Base-by-base conservation (phyloP, 1,140 invertebrate species). In the Brachionus paranguensis region DNA sequence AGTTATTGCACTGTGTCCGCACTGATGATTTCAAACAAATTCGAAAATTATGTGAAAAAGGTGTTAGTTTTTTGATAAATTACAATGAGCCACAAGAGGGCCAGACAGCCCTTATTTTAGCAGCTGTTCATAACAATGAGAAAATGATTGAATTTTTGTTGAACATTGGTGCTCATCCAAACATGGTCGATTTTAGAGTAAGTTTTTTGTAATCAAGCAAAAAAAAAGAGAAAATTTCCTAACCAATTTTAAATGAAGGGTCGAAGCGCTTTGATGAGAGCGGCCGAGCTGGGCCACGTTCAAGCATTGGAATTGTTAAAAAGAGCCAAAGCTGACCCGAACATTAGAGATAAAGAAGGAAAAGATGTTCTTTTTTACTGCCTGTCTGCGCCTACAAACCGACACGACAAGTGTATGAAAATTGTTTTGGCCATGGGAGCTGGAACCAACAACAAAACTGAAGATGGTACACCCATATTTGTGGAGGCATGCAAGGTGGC, bases 321-420 rank as follows among this genome's bases (percentile, higher is more conserved):
- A 24, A 86, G 87, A 76, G 87, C 87, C 84, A 86, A 86, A 8
- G 88, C 88, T 78, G 87, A 89, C 72, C 88, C 89, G 88, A 87
- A 86, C 47, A 70, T 89, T 3, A 86, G 78, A 83, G 89, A 90
- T 85, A 84, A 88, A n/a, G 86, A 89, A 85, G 89, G 89, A 55
- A 89, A 89, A 89, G 89, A 89, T 68, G 87, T 89, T 37, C 53
- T 90, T 27, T 90, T 88, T 85, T 90, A 89, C 81, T 88, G 88
- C 78, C 87, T 90, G 29, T 86, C 87, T 4, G 65, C 47, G 64
- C 87, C 87, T 17, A 89, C 88, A 11, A 85, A 88, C 50, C 85
- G 89, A 33, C 89, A 90, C 86, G 86, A 86, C 3, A 87, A 87
- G 74, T 89, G 89, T 86, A 47, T 89, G 43, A 87, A 89, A 45